Conservation (phyloP, 2,888 invertebrate species). For the Ectobius pallidus region DNA sequence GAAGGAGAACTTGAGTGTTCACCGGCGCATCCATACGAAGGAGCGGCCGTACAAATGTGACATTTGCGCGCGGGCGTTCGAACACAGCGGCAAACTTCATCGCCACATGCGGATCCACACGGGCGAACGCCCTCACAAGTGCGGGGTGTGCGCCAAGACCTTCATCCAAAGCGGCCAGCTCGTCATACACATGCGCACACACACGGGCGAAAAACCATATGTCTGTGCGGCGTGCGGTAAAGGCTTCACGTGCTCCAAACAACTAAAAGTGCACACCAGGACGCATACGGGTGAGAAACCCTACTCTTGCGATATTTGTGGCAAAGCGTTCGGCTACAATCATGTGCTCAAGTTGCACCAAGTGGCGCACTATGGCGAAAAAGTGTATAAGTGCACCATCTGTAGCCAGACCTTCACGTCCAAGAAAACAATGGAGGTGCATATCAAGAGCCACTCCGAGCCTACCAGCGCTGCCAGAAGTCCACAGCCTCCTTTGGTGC, state of each 20-base stretch:
- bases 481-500: constrained; percentile 53
- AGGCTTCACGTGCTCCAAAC: constrained; percentile 91
- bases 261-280: constrained; percentile 87
- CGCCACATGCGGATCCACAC: constrained; percentile 91
- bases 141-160: constrained; percentile 85
- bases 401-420: constrained; percentile 91
- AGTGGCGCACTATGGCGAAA: constrained; percentile 89
- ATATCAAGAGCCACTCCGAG: constrained; percentile 80
- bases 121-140: constrained; percentile 88
- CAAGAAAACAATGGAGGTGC: constrained; percentile 89
- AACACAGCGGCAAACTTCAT: constrained; percentile 88
- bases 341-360: constrained; percentile 88
- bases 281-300: constrained; percentile 92
- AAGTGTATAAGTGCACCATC: constrained; percentile 90
- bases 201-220: constrained; percentile 65
- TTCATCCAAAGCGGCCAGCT: constrained; percentile 91
- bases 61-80: constrained; percentile 87
- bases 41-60: constrained; percentile 90
- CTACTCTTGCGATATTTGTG: constrained; percentile 89
- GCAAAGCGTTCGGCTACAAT: constrained; percentile 89
- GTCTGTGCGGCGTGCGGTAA: constrained; percentile 74
- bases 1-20: constrained; percentile 90
- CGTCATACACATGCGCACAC: constrained; percentile 89
- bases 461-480: constrained; percentile 46
- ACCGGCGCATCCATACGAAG: constrained; percentile 86